Conservation (phyloP, 2,888 invertebrate genomes). For the Ormyrus rosae region DNA sequence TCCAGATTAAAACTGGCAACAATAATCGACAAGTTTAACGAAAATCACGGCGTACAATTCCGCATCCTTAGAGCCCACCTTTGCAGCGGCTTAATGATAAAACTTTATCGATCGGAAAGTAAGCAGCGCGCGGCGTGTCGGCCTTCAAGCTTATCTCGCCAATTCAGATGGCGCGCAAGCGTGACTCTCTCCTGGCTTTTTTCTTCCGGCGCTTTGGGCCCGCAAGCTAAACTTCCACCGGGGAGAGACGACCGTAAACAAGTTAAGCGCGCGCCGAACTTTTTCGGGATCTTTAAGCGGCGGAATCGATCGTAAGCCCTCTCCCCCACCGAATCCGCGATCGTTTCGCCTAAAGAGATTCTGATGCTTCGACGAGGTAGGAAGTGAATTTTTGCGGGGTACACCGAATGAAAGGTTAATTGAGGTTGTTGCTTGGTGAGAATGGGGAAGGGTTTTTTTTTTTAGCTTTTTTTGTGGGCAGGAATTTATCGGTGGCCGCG, state of each 20-base stretch:
- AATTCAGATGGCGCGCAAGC: constrained; percentile 32
- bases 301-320: neutral
- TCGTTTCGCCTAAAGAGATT: too few species aligned
- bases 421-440: too few species aligned
- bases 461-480: too few species aligned
- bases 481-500: too few species aligned
- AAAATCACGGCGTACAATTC: too few species aligned
- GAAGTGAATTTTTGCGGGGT: neutral
- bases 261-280: neutral
- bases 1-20: too few species aligned
- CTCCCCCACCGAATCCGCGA: too few species aligned
- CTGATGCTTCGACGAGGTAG: too few species aligned
- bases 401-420: neutral
- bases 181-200: neutral
- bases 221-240: neutral
- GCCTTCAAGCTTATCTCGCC: neutral
- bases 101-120: constrained; percentile 28
- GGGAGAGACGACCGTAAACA: neutral
- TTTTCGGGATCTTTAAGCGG: neutral
- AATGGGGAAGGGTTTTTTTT: too few species aligned
- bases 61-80: neutral
- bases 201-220: neutral
- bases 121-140: neutral
- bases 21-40: too few species aligned
- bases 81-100: constrained; percentile 5